Percentiles rank a stretch among this genome's conserved stretches.
Evolutionary conservation across 2,888 invertebrate genomes (phyloP).

Genomic region (Cephus pulcher): DNA sequence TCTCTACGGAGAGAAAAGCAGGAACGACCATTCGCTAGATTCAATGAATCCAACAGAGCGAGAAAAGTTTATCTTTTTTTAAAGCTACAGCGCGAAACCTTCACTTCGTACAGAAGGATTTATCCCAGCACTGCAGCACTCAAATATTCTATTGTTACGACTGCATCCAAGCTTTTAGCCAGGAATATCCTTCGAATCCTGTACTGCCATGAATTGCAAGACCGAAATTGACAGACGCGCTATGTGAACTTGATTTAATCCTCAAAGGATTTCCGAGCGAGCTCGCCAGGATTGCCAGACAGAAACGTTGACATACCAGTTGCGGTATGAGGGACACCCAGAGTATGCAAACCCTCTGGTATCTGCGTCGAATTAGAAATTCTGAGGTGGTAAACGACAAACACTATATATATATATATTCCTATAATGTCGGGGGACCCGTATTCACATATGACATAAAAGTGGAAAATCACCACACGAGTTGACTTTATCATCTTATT

Average conservation of each 20-base stretch:
- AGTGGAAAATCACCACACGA: neutral
- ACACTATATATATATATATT: neutral
- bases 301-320: slow-evolving; percentile 36
- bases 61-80: neutral
- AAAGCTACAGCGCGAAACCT: neutral
- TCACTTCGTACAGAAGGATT: neutral
- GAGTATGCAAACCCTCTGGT: slow-evolving; percentile 39
- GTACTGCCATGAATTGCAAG: neutral
- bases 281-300: neutral
- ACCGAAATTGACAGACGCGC: neutral
- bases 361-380: slow-evolving; percentile 1
- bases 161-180: neutral
- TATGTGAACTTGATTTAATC: neutral
- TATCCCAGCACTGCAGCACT: neutral
- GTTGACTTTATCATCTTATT: neutral
- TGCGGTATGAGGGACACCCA: slow-evolving; percentile 26
- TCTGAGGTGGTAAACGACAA: neutral
- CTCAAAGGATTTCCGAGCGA: neutral
- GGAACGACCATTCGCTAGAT: neutral
- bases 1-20: neutral
- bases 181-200: neutral
- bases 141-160: neutral
- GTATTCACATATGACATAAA: neutral
- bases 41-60: neutral
- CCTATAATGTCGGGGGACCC: neutral